These are phyloP conservation scores for Plusia festucae DNA, from an alignment of 2,888 invertebrate genomes.

Conservation along the genomic window DNA sequence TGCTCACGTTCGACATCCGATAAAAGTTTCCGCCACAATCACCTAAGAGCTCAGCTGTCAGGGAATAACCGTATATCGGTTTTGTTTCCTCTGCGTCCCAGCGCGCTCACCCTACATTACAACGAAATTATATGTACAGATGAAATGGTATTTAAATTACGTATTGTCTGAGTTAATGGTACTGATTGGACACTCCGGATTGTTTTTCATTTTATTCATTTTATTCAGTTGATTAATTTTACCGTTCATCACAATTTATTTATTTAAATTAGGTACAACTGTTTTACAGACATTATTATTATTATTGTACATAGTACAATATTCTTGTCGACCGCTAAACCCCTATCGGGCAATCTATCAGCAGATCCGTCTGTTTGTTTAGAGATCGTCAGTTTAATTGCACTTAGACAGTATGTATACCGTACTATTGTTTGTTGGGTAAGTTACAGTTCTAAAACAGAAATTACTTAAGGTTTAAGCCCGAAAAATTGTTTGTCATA, in stretches of 20 bases:
- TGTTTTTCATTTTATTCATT: background rate
- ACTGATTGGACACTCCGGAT: background rate
- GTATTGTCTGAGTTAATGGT: conserved; percentile 10
- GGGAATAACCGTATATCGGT: conserved; percentile 88
- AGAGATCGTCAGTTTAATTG: conserved; percentile 13
- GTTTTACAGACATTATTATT: no score
- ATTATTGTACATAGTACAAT: no score
- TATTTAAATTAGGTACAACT: no score
- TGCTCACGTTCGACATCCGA: conserved; percentile 89
- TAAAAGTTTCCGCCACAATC: conserved; percentile 90
- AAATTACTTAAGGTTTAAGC: no score
- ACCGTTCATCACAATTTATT: background rate
- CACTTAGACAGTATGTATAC: background rate
- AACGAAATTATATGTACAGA: conserved; percentile 48
- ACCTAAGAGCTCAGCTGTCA: conserved; percentile 90
- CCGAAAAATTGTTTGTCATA: no score
- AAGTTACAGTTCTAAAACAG: background rate
- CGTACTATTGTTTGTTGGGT: background rate
- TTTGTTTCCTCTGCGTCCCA: conserved; percentile 83
- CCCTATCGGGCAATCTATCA: conserved; percentile 4
- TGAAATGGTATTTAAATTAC: conserved; percentile 41
- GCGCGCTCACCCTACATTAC: conserved; percentile 65
- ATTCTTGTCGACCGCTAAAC: background rate
- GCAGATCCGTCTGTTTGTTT: conserved; percentile 9
- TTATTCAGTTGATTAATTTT: background rate